Conservation (phyloP, 2,797 vertebrate genomes). For the Halcyon smyrnensis region DNA sequence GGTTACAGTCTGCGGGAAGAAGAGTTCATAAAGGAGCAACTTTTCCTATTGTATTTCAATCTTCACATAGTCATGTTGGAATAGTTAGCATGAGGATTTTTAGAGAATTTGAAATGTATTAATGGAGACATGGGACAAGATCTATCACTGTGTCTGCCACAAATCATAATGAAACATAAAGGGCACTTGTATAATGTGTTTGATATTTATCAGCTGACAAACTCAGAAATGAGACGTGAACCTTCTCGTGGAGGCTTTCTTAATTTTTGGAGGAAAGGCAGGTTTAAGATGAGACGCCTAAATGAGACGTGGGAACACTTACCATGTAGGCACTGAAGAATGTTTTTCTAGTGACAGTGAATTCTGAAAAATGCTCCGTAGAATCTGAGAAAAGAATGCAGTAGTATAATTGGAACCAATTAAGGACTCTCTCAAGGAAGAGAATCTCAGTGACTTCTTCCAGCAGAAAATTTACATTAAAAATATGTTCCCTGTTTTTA, state of each 20-base stretch:
- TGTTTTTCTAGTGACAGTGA: neutral
- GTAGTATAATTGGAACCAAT: neutral
- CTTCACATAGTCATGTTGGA: neutral
- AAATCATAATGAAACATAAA: neutral
- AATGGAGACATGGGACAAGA: neutral
- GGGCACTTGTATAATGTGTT: neutral
- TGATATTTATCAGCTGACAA: neutral
- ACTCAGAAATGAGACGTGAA: neutral
- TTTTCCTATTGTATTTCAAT: neutral
- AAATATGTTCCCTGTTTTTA: neutral
- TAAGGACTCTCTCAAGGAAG: neutral
- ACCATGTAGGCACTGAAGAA: neutral
- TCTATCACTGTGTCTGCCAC: neutral
- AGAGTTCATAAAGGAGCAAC: neutral
- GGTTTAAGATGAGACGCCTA: neutral
- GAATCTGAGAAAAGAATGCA: neutral
- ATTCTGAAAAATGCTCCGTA: neutral
- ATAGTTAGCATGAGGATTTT: neutral
- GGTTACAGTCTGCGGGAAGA: neutral
- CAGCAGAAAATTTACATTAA: neutral
- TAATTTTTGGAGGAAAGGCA: neutral
- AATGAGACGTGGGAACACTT: neutral
- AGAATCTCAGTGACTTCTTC: neutral
- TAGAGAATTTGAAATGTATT: neutral
- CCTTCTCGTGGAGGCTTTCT: neutral